Percentiles rank a stretch among this genome's conserved stretches.
phyloP scores from a whole-genome alignment of 1,140 invertebrate genomes.

The roundworm (Caenorhabditis elegans) region WBcel235 BX284606.5:1082001-1082500 shows the following conservation, averaged over 20 bases:
- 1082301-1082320: no score
- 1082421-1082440: no score
- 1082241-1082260: not conserved
- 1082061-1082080: constrained; percentile 22
- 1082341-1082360: no score
- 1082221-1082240: not conserved
- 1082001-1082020: not conserved
- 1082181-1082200: not conserved
- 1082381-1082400: no score
- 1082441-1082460: no score
- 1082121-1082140: no score
- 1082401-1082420: no score
- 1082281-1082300: not conserved
- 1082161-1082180: not conserved
- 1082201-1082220: not conserved
- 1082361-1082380: no score
- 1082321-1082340: no score
- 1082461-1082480: no score
- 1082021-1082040: constrained; percentile 4
- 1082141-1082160: constrained; percentile 18
- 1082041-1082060: not conserved
- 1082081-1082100: not conserved
- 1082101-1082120: no score
- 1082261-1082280: not conserved
- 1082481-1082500: no score